These are phyloP conservation scores for Athalia circularis DNA, from an alignment of 2,888 invertebrate species.

Conservation along the genomic window DNA sequence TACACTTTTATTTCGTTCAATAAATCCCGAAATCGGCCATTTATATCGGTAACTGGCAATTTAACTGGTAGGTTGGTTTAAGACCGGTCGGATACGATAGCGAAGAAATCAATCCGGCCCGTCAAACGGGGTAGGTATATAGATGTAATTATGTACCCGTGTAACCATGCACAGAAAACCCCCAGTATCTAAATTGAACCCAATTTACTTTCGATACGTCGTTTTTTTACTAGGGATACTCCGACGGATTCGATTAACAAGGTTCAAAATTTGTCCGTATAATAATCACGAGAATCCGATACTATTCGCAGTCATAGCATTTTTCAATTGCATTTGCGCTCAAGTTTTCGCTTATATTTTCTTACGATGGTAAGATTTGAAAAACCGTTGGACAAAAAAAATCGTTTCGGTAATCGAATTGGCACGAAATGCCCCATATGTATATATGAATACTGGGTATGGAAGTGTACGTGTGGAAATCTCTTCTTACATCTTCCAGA, in stretches of 20 bases:
- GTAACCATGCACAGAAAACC: neutral
- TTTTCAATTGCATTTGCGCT: too few relatives aligned
- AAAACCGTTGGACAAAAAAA: neutral
- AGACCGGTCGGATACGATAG: constrained; percentile 1
- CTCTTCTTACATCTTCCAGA: too few relatives aligned
- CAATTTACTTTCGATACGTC: too few relatives aligned
- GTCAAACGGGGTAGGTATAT: neutral
- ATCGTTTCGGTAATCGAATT: neutral
- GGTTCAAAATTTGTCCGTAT: neutral
- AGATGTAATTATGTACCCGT: neutral
- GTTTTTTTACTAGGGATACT: too few relatives aligned
- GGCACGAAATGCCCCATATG: neutral
- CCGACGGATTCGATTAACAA: too few relatives aligned
- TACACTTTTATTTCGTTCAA: neutral
- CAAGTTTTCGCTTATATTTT: neutral
- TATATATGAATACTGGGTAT: too few relatives aligned
- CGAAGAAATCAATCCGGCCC: neutral
- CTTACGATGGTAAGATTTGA: neutral
- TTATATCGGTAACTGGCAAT: neutral
- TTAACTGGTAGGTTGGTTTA: neutral
- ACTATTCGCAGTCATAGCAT: too few relatives aligned
- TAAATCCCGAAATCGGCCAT: neutral
- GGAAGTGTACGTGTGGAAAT: too few relatives aligned
- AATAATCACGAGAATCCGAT: too few relatives aligned
- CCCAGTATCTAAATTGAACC: neutral